phyloP scores from a whole-genome alignment of 2,113 vertebrate species.

The Epinephelus cyanopodus region DNA sequence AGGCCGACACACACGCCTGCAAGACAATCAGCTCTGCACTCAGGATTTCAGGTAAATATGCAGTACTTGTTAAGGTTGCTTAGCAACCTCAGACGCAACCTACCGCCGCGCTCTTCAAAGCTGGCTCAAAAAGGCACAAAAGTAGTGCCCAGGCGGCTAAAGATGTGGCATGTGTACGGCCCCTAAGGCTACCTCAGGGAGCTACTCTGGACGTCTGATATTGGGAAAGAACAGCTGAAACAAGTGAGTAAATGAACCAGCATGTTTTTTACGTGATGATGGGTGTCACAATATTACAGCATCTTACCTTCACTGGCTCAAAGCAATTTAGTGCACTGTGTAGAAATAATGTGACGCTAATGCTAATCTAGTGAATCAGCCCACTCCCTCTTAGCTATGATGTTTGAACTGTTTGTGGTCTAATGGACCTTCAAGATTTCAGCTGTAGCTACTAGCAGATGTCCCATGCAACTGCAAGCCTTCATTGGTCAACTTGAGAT shows the following conservation, averaged over 20 bases:
- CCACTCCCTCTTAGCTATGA: background rate
- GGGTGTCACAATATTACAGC: background rate
- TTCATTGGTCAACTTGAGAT: conserved; percentile 17
- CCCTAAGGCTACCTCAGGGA: background rate
- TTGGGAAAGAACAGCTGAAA: background rate
- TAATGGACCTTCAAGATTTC: background rate
- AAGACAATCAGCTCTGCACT: too few relatives aligned
- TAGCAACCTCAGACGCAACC: too few relatives aligned
- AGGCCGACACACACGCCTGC: too few relatives aligned
- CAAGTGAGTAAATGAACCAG: background rate
- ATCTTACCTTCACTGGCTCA: background rate
- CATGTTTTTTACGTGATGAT: background rate
- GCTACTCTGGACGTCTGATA: too few relatives aligned
- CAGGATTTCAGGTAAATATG: too few relatives aligned
- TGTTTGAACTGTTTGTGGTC: background rate
- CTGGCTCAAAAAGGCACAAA: too few relatives aligned
- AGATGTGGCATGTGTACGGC: too few relatives aligned
- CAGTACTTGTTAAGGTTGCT: too few relatives aligned
- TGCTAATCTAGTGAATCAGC: background rate
- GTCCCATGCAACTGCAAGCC: background rate
- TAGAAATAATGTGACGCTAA: background rate
- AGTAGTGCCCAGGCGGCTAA: too few relatives aligned
- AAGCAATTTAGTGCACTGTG: background rate
- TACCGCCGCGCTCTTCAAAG: too few relatives aligned
- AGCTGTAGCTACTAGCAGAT: background rate